These are phyloP conservation scores for Dyspetes luteomarginatus DNA, from an alignment of 2,888 invertebrate species.

Conservation along the genomic window DNA sequence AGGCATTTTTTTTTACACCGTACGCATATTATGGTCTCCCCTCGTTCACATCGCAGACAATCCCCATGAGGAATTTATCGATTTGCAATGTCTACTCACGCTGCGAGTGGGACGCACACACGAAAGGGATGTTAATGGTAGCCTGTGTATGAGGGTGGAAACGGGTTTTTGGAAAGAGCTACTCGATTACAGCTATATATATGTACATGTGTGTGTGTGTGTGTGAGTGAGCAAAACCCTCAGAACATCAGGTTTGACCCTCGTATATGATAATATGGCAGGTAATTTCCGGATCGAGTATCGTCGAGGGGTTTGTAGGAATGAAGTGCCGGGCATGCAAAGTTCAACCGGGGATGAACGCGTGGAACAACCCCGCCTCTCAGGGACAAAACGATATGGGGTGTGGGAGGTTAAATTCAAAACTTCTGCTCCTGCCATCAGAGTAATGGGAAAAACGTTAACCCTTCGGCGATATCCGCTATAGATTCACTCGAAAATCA, in stretches of 20 bases:
- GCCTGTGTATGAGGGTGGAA: constrained; percentile 9
- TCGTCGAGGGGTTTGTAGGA: constrained; percentile 53
- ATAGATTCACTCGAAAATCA: constrained; percentile 35
- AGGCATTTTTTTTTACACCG: background rate
- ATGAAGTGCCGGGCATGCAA: constrained; percentile 30
- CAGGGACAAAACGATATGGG: background rate
- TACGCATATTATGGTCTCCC: background rate
- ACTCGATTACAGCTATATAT: constrained; percentile 6
- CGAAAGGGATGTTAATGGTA: background rate
- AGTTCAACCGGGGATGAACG: constrained; percentile 28
- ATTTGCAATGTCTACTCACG: constrained; percentile 24
- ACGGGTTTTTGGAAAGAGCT: constrained; percentile 27
- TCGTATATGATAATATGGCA: constrained; percentile 78
- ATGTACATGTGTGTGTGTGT: background rate
- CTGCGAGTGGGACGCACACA: background rate
- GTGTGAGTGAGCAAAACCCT: background rate
- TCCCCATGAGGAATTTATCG: constrained; percentile 41
- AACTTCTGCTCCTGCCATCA: constrained; percentile 21
- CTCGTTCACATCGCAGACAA: background rate
- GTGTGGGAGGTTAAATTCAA: constrained; percentile 17
- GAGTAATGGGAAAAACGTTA: constrained; percentile 47
- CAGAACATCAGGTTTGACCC: constrained; percentile 72
- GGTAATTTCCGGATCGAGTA: constrained; percentile 79
- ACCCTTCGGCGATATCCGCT: constrained; percentile 37
- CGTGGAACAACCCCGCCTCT: background rate